Conservation (phyloP, 2,797 vertebrate genomes). For the Bradypodion ventrale region DNA sequence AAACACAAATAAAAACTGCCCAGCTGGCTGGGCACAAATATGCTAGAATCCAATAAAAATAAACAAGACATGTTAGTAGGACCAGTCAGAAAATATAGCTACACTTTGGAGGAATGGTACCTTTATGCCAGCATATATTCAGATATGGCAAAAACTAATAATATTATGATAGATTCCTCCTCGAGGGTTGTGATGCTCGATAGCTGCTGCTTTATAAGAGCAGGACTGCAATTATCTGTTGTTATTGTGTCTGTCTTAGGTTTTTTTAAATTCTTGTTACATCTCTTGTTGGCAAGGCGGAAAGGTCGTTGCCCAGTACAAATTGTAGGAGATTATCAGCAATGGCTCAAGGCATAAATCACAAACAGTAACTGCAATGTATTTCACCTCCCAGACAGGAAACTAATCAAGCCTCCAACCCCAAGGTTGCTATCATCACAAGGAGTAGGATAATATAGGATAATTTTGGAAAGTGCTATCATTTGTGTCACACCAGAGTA, state of each 20-base stretch:
- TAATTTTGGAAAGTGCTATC: conserved; percentile 61
- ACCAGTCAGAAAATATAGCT: background rate
- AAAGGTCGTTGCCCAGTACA: too few species aligned
- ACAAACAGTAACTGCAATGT: conserved; percentile 38
- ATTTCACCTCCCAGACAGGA: conserved; percentile 54
- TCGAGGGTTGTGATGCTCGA: background rate
- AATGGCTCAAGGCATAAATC: conserved; percentile 23
- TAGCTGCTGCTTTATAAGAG: background rate
- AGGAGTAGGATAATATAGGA: conserved; percentile 62
- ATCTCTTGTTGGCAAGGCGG: too few species aligned
- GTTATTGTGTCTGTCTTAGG: background rate
- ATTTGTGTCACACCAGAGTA: conserved; percentile 60
- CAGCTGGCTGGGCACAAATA: too few species aligned
- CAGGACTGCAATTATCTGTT: background rate
- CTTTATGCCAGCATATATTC: background rate
- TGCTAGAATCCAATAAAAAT: background rate
- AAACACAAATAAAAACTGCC: too few species aligned
- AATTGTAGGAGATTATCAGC: too few species aligned
- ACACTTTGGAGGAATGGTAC: background rate
- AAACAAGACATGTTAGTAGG: background rate
- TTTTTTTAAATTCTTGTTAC: too few species aligned
- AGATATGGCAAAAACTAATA: background rate
- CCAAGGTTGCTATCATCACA: conserved; percentile 54
- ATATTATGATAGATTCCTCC: background rate
- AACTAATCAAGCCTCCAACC: conserved; percentile 53